These are phyloP conservation scores for Ruditapes philippinarum DNA, from an alignment of 1,140 invertebrate genomes.

Conservation along the genomic window DNA sequence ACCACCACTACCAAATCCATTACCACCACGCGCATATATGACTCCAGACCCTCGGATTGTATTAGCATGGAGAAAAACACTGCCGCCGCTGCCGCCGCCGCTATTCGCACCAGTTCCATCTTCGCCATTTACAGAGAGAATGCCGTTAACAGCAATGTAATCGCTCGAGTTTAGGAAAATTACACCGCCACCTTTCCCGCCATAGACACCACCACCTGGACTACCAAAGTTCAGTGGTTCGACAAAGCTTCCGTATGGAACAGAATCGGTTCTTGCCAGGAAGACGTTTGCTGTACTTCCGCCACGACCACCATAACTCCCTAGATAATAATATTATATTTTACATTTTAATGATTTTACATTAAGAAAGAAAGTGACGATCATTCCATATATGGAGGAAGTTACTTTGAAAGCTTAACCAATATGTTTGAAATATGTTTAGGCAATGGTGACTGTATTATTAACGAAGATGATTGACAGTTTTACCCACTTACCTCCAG, in stretches of 20 bases:
- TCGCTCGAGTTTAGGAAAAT: background rate
- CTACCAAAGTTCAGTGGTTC: conserved; percentile 16
- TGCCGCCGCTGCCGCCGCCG: conserved; percentile 60
- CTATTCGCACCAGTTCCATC: background rate
- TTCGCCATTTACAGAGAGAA: conserved; percentile 45
- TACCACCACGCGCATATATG: conserved; percentile 36
- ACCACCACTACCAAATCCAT: conserved; percentile 10
- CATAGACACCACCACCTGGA: conserved; percentile 29
- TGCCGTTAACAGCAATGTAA: conserved; percentile 22
- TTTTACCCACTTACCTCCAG: conserved; percentile 38
- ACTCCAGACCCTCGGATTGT: conserved; percentile 36
- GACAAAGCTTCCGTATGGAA: conserved; percentile 27
- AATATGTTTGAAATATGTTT: too few species aligned
- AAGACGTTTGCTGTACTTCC: conserved; percentile 34
- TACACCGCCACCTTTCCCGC: conserved; percentile 51
- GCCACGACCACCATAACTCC: conserved; percentile 50
- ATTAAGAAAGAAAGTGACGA: too few species aligned
- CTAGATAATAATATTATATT: too few species aligned
- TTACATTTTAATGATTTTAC: too few species aligned
- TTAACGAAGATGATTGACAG: too few species aligned
- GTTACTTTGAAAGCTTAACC: too few species aligned
- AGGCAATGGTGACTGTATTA: too few species aligned
- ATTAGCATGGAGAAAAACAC: conserved; percentile 1
- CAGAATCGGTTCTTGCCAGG: background rate
- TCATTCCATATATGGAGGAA: conserved; percentile 57